phyloP scores from a whole-genome alignment of 2,888 invertebrate genomes.

The Melikaiella ostensackeni region DNA sequence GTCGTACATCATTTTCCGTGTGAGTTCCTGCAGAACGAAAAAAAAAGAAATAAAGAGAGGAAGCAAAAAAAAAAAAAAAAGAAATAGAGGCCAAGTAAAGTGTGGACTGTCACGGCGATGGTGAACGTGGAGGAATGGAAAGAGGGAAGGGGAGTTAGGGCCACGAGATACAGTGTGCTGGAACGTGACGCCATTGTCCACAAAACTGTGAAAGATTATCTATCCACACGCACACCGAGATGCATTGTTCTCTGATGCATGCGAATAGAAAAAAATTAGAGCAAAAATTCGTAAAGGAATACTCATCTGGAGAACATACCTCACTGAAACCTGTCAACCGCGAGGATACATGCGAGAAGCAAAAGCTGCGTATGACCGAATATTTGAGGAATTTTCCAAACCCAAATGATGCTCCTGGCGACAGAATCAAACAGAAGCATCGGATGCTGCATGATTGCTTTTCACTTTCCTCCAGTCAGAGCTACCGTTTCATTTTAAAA shows the following conservation, averaged over 20 bases:
- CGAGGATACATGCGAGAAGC: constrained; percentile 11
- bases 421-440: background rate
- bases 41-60: background rate
- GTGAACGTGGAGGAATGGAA: constrained; percentile 6
- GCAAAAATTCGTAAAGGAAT: constrained; percentile 28
- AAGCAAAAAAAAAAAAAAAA: background rate
- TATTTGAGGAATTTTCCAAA: background rate
- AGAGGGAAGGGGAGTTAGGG: background rate
- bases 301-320: constrained; percentile 39
- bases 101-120: constrained; percentile 23
- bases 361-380: background rate
- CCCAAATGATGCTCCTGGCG: background rate
- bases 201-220: constrained; percentile 69
- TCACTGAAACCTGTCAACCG: constrained; percentile 1
- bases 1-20: constrained; percentile 22
- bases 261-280: constrained; percentile 25
- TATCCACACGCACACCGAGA: constrained; percentile 59
- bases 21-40: constrained; percentile 5
- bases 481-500: background rate
- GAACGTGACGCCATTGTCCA: constrained; percentile 64
- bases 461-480: background rate
- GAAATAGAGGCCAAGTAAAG: constrained; percentile 22
- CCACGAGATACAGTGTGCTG: constrained; percentile 54
- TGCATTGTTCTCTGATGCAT: constrained; percentile 57
- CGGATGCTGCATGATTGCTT: background rate